phyloP scores from a whole-genome alignment of 2,113 vertebrate genomes.

The Heterotis niloticus region DNA sequence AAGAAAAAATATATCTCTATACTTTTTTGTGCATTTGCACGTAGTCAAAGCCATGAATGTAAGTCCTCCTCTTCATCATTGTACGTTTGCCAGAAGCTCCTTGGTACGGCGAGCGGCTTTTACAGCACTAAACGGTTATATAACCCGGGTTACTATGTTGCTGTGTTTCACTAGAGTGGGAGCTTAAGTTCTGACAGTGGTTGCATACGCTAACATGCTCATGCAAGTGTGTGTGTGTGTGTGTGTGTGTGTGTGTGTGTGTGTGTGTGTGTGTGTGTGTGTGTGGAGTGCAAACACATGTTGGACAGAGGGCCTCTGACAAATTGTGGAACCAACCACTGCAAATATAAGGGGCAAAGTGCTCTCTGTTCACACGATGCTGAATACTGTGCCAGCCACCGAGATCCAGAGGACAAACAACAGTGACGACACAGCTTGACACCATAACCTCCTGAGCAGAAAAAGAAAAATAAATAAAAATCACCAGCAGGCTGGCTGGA shows the following conservation, averaged over 20 bases:
- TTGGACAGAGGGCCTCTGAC: too few species aligned
- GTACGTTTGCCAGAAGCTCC: neutral
- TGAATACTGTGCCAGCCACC: neutral
- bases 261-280: neutral
- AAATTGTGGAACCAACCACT: too few species aligned
- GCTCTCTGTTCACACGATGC: neutral
- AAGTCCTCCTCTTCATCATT: too few species aligned
- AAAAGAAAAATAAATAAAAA: neutral
- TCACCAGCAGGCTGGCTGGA: too few species aligned
- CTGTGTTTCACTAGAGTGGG: constrained; percentile 1
- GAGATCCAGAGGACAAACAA: neutral
- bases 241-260: neutral
- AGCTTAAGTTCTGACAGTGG: neutral
- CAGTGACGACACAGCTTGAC: neutral
- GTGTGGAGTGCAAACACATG: neutral
- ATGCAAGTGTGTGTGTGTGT: neutral
- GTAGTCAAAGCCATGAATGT: too few species aligned
- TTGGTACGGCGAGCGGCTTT: neutral
- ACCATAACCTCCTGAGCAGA: neutral
- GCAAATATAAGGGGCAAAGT: too few species aligned
- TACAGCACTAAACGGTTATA: neutral
- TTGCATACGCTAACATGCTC: neutral
- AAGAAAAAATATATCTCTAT: too few species aligned
- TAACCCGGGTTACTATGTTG: neutral
- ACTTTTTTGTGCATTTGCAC: too few species aligned